phyloP scores from a whole-genome alignment of 2,888 invertebrate genomes.

The Polyommatus icarus region DNA sequence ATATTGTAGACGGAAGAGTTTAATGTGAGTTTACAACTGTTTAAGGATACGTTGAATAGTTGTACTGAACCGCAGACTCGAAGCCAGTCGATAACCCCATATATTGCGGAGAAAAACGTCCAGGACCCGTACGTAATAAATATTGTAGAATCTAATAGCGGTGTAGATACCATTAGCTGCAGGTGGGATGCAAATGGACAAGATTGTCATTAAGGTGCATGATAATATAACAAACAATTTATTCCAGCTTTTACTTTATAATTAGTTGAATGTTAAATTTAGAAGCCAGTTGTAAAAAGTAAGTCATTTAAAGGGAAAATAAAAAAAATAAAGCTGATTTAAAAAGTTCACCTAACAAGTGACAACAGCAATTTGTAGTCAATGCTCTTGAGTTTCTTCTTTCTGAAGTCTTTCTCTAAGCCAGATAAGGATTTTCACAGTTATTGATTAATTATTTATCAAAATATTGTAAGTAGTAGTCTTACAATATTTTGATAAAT shows the following conservation, averaged over 20 bases:
- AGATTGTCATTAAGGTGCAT: background rate
- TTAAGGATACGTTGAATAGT: conserved; percentile 2
- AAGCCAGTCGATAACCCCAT: conserved; percentile 62
- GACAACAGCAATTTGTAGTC: background rate
- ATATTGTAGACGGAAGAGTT: conserved; percentile 35
- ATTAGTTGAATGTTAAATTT: background rate
- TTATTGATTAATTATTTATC: background rate
- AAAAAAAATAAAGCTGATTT: no score
- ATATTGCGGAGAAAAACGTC: conserved; percentile 44
- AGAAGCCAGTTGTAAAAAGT: background rate
- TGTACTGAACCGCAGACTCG: conserved; percentile 48
- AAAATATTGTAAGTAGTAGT: background rate
- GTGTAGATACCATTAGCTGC: conserved; percentile 5
- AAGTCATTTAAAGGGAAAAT: background rate
- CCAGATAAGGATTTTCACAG: no score
- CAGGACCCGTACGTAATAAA: conserved; percentile 1
- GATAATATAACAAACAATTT: background rate
- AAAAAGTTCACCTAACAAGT: no score
- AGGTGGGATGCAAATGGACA: background rate
- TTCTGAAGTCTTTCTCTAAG: no score
- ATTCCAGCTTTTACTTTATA: conserved; percentile 1
- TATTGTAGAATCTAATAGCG: background rate
- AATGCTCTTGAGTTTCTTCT: background rate
- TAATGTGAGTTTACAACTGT: background rate
- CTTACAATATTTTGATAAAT: no score